phyloP scores from a whole-genome alignment of 2,888 invertebrate species.

The Aethes cnicana region DNA sequence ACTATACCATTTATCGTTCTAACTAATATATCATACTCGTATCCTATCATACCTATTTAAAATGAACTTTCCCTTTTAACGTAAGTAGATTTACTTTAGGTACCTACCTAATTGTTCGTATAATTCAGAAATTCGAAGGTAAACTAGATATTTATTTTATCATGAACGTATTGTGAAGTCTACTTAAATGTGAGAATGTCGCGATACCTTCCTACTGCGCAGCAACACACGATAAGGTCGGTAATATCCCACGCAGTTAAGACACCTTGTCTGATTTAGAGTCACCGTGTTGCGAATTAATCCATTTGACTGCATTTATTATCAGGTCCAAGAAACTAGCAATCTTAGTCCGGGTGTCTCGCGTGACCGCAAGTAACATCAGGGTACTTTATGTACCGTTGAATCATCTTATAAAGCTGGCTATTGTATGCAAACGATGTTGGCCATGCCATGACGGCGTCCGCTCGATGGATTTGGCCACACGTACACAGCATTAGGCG shows the following conservation, averaged over 20 bases:
- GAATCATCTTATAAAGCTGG: slow-evolving; percentile 41
- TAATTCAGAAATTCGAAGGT: too few relatives aligned
- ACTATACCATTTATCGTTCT: slow-evolving; percentile 19
- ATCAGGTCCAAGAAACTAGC: slow-evolving; percentile 16
- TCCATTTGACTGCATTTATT: not conserved
- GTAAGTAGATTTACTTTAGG: too few relatives aligned
- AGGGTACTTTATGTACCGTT: slow-evolving; percentile 37
- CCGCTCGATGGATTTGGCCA: slow-evolving; percentile 37
- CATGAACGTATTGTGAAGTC: too few relatives aligned
- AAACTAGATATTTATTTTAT: too few relatives aligned
- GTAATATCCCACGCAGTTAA: slow-evolving; percentile 17
- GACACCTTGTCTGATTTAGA: slow-evolving; percentile 9
- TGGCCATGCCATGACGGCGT: slow-evolving; percentile 35
- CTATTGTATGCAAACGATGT: slow-evolving; percentile 44
- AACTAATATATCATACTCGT: not conserved
- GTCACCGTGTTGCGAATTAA: slow-evolving; percentile 19
- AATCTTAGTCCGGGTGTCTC: slow-evolving; percentile 25
- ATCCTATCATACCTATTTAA: too few relatives aligned
- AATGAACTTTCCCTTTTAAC: too few relatives aligned
- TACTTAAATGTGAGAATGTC: too few relatives aligned
- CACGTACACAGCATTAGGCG: slow-evolving; percentile 27
- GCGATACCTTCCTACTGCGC: too few relatives aligned
- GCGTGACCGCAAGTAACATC: slow-evolving; percentile 24
- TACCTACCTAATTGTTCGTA: too few relatives aligned
- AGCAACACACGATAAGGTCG: slow-evolving; percentile 10